Evolutionary conservation across 2,888 invertebrate genomes (phyloP).

Genomic region (Euzetes globulus): DNA sequence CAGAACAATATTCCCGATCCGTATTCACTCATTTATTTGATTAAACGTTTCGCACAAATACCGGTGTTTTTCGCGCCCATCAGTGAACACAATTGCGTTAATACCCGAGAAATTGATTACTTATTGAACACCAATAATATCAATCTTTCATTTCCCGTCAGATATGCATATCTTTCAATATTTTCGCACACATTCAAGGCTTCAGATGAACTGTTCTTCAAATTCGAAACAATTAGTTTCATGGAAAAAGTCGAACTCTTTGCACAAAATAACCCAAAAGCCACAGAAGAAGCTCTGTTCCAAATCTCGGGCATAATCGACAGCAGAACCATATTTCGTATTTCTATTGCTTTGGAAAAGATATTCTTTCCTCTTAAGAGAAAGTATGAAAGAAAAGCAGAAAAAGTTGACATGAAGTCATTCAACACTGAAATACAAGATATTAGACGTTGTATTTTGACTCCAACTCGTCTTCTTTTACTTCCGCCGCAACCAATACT

Average conservation of each 20-base stretch:
- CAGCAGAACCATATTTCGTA: slow-evolving; percentile 35
- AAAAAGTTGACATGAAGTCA: not conserved
- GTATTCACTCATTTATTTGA: not conserved
- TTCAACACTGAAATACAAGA: slow-evolving; percentile 4
- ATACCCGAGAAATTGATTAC: not conserved
- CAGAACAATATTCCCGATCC: not conserved
- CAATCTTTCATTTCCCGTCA: not conserved
- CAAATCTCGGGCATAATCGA: slow-evolving; percentile 34
- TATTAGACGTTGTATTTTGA: slow-evolving; percentile 40
- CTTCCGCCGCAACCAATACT: slow-evolving; percentile 39
- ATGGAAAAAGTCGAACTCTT: not conserved
- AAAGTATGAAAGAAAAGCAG: not conserved
- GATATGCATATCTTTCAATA: not conserved
- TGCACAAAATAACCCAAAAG: slow-evolving; percentile 30
- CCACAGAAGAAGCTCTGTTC: slow-evolving; percentile 38
- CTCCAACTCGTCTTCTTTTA: slow-evolving; percentile 38
- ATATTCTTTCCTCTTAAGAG: slow-evolving; percentile 31
- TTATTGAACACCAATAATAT: not conserved
- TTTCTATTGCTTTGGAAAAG: slow-evolving; percentile 27
- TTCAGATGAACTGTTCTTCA: slow-evolving; percentile 16
- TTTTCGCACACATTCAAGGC: slow-evolving; percentile 19
- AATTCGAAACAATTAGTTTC: not conserved
- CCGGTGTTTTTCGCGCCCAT: slow-evolving; percentile 2
- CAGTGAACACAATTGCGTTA: not conserved
- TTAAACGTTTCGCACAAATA: not conserved